Evolutionary conservation across 2,113 vertebrate genomes (phyloP), one percentile per base, ranked within the genome.

Genomic region (Raja brachyura): DNA sequence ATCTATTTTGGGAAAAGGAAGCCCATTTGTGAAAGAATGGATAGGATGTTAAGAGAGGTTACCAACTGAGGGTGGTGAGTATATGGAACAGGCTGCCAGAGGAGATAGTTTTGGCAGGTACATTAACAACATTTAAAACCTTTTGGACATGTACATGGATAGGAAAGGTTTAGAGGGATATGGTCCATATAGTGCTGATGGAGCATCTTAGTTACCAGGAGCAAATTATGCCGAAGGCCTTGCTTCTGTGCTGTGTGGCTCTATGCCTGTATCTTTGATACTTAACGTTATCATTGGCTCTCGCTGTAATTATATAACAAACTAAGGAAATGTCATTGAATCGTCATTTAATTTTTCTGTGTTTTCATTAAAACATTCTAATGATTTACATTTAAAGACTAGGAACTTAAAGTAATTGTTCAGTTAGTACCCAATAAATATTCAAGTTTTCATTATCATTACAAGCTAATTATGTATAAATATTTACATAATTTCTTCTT

Each of bases 401-500:
- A 28, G 22, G 13, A 61, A 61, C 28, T 61, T 61, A 86, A 86
- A 59, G 56, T 86, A 16, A 86, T 61, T 25, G 10, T 59, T 10
- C 4, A 61, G 56, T 86, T 86, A 61, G 81, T n/a, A 86, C 54
- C 25, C 59, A 86, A 86, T 86, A n/a, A 79, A 86, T 86, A n/a
- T 10, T 61, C 25, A 78, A 39, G 54, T 85, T 48, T 61, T 48
- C 25, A 86, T 61, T 61, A 28, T 8, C 81, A 11, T 75, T 28
- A 54, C 61, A 22, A 11, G 54, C 28, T 28, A n/a, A 16, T 86
- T 86, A 61, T 86, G 56, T 86, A 25, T n/a, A 10, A n/a, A 61
- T 61, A 86, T 54, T 0, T n/a, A 11, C 11, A 56, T 11, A 61
- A 61, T 1, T 86, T 61, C 56, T 54, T 11, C 4, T n/a, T 3